These are phyloP conservation scores for Meloe dianella DNA, from an alignment of 2,888 invertebrate genomes.

Conservation along the genomic window DNA sequence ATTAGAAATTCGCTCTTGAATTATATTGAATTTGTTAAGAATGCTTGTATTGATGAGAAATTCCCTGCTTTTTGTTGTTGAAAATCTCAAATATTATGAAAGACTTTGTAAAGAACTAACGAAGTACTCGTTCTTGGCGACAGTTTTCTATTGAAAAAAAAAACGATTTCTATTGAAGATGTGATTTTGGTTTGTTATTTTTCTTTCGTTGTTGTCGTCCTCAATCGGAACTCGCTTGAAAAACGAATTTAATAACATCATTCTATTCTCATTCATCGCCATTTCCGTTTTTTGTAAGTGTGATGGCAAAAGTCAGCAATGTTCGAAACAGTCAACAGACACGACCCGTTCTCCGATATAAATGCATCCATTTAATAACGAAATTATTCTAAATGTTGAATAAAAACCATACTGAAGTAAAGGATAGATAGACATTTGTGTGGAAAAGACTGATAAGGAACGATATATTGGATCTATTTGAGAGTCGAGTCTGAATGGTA, in stretches of 20 bases:
- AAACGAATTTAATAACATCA: slow-evolving; percentile 20
- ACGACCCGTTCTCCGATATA: slow-evolving; percentile 17
- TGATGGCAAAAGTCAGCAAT: slow-evolving; percentile 32
- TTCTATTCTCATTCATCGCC: slow-evolving; percentile 34
- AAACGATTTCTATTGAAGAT: neutral
- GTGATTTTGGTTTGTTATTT: neutral
- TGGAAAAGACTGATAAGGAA: slow-evolving; percentile 13
- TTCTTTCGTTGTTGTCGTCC: neutral
- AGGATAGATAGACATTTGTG: slow-evolving; percentile 31
- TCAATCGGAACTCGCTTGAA: slow-evolving; percentile 4
- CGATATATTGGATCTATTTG: slow-evolving; percentile 18
- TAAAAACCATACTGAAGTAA: slow-evolving; percentile 33
- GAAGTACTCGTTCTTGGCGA: neutral
- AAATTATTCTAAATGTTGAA: slow-evolving; percentile 33
- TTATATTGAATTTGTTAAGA: neutral
- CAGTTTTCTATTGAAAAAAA: neutral
- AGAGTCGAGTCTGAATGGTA: slow-evolving; percentile 39
- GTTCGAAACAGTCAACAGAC: slow-evolving; percentile 16
- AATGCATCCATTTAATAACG: slow-evolving; percentile 27
- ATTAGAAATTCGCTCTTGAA: slow-evolving; percentile 27
- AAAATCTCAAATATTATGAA: slow-evolving; percentile 15
- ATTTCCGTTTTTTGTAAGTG: slow-evolving; percentile 26
- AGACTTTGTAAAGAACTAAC: neutral
- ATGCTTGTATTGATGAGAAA: too few species aligned
- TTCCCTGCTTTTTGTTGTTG: neutral